phyloP scores from a whole-genome alignment of 2,888 invertebrate species.

The Eupithecia exiguata region DNA sequence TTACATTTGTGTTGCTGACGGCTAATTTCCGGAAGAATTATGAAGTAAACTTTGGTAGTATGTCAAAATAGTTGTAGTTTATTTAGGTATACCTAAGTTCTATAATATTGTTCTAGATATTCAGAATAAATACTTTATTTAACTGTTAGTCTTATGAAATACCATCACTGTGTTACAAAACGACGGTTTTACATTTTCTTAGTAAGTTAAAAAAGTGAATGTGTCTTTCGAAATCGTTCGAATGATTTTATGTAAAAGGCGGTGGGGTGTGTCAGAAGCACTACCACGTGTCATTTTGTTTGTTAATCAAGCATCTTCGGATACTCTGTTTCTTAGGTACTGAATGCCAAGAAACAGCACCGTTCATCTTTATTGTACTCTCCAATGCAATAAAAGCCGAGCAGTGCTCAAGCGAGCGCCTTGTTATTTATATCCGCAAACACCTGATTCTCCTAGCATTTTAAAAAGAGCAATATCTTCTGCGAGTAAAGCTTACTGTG shows the following conservation, averaged over 20 bases:
- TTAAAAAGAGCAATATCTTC: slow-evolving; percentile 49
- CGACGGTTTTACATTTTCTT: no score
- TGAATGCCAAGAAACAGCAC: slow-evolving; percentile 1
- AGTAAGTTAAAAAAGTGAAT: no score
- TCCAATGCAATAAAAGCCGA: background rate
- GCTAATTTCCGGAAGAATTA: slow-evolving; percentile 30
- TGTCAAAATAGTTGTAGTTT: background rate
- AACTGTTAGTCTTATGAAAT: no score
- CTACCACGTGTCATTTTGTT: background rate
- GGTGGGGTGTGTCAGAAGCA: background rate
- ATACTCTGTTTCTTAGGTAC: no score
- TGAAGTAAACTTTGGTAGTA: slow-evolving; percentile 7
- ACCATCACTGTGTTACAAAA: no score
- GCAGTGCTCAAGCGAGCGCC: slow-evolving; percentile 20
- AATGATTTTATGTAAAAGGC: background rate
- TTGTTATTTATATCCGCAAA: slow-evolving; percentile 37
- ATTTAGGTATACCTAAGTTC: background rate
- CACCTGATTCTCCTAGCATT: slow-evolving; percentile 45
- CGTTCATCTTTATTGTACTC: slow-evolving; percentile 11
- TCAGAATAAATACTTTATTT: background rate
- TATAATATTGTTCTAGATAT: background rate
- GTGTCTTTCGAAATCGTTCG: no score
- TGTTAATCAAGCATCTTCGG: background rate
- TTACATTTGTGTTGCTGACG: slow-evolving; percentile 34
- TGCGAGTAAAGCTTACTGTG: slow-evolving; percentile 18